Base-by-base conservation (phyloP, 2,797 vertebrate species). In the Smutsia temminckii region DNA sequence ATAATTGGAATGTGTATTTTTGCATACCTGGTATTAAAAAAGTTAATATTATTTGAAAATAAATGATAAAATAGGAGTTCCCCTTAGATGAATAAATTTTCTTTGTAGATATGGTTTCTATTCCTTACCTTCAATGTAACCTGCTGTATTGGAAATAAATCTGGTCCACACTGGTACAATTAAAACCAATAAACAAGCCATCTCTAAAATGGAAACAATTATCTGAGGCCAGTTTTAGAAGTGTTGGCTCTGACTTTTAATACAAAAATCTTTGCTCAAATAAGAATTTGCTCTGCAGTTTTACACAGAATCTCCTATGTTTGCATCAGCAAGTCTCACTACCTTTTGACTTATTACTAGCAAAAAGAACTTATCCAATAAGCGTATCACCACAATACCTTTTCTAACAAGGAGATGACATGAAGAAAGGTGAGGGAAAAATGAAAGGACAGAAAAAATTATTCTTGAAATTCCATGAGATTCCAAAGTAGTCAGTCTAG, bases 1-100 rank as follows among this genome's bases (percentile, higher is more conserved):
- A 99, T 99, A 98, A 99, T 99, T 96, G 99, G 99, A 98, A 99
- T 99, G 98, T 99, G 99, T 98, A 99, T 99, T 99, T 99, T 99
- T 94, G 99, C 99, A 94, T 99, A 99, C 98, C 99, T 99, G 98
- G 97, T 98, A 96, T 98, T 96, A 97, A 98, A 98, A 98, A 97
- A 98, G 95, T 97, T 96, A 98, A 80, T 98, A 96, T 98, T 98
- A 98, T 98, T 98, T 98, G 98, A 94, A 98, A 97, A 96, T 97
- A 97, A 97, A 95, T 95, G 89, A 97, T 59, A 95, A 96, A 95
- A 93, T 37, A 96, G 88, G 12, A 92, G 27, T 53, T 86, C 46
- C 64, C 89, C 80, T 85, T 51, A 93, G 59, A 94, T 68, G 17
- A 93, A 93, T 21, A 93, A 57, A 86, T 59, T 85, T 85, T 90